These are phyloP conservation scores for Holocentrus rufus DNA, from an alignment of 2,797 vertebrate genomes.

Conservation along the genomic window DNA sequence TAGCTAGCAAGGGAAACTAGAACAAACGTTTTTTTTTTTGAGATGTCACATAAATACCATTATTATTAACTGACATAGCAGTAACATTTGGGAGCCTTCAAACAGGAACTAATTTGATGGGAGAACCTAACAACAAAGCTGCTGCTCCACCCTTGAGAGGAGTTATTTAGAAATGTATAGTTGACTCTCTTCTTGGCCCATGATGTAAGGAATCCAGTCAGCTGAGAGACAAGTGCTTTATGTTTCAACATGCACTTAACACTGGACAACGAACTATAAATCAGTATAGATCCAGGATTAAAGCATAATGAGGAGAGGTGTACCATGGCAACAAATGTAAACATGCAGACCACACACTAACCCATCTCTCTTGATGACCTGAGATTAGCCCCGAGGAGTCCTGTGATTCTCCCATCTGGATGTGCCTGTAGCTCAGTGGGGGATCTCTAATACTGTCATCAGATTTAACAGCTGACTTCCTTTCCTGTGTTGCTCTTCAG, in stretches of 20 bases:
- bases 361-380: slow-evolving; percentile 25
- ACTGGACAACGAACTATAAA: not conserved
- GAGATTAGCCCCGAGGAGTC: slow-evolving; percentile 27
- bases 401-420: slow-evolving; percentile 58
- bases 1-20: not conserved
- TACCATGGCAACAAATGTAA: not conserved
- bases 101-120: too few relatives aligned
- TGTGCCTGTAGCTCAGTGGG: slow-evolving; percentile 39
- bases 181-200: not conserved
- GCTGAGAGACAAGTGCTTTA: too few relatives aligned
- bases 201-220: not conserved
- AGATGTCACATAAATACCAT: not conserved
- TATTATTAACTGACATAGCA: not conserved
- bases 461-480: slow-evolving; percentile 60
- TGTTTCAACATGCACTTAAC: too few relatives aligned
- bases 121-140: too few relatives aligned
- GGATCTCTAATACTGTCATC: slow-evolving; percentile 50
- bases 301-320: not conserved
- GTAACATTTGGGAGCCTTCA: too few relatives aligned
- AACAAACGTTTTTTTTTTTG: not conserved
- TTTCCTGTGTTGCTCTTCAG: slow-evolving; percentile 61
- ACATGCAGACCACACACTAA: slow-evolving; percentile 20
- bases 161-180: not conserved
- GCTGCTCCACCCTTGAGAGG: not conserved
- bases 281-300: not conserved